Conservation (phyloP, 2,888 invertebrate genomes). For the Pristionchus fissidentatus region DNA sequence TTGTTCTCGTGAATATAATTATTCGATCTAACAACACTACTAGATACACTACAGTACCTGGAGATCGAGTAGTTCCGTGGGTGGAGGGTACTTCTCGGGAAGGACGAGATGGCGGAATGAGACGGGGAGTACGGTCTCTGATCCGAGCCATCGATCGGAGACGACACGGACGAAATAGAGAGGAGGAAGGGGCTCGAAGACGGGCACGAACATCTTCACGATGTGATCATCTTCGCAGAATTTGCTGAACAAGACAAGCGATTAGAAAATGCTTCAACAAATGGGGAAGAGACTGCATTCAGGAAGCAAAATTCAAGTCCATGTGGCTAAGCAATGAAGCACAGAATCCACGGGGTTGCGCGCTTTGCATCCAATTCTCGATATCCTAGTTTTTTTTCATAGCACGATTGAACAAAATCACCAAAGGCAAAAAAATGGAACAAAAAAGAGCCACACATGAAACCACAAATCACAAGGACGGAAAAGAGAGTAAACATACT, state of each 20-base stretch:
- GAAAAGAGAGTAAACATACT: slow-evolving; percentile 66
- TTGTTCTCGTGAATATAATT: too few relatives aligned
- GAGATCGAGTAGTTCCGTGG: slow-evolving; percentile 94
- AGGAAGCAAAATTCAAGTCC: not conserved
- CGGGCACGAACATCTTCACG: slow-evolving; percentile 97
- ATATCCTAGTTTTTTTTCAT: too few relatives aligned
- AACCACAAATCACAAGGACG: not conserved
- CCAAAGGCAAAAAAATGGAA: not conserved
- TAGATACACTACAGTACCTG: slow-evolving; percentile 37
- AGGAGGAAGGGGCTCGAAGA: slow-evolving; percentile 97
- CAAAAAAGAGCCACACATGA: too few relatives aligned
- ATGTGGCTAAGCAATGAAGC: too few relatives aligned
- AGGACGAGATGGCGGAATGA: slow-evolving; percentile 96
- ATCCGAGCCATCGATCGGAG: slow-evolving; percentile 79
- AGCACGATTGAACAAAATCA: not conserved
- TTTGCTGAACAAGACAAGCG: slow-evolving; percentile 81
- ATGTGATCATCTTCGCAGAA: slow-evolving; percentile 94
- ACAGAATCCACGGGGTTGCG: too few relatives aligned
- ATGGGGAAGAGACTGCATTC: not conserved
- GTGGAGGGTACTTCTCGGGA: slow-evolving; percentile 97
- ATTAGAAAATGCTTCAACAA: not conserved
- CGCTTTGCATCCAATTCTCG: too few relatives aligned
- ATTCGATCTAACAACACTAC: too few relatives aligned
- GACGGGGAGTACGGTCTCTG: slow-evolving; percentile 84
- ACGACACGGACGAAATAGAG: slow-evolving; percentile 89